Evolutionary conservation across 1,140 invertebrate genomes (phyloP), one percentile per base, ranked within the genome.

Genomic region (Lerema accius): DNA sequence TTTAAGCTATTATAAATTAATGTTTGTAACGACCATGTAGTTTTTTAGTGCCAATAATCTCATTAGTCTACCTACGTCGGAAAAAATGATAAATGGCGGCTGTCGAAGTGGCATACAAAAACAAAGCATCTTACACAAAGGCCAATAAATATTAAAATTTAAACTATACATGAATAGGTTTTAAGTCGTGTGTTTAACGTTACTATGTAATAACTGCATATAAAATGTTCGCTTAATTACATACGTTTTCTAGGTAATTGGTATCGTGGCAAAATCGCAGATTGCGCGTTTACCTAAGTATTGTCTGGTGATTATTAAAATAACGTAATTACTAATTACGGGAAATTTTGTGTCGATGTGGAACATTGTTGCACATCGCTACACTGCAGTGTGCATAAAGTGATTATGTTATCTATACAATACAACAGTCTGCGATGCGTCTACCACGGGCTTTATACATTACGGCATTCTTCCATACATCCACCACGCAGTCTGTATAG

Each of bases 271-370:
- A 56, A 59, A 66, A 70, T 70, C 46, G 50, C 43, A 56, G 49
- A 55, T 56, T 56, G 35, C 60, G 53, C 59, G 60, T 56, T 69
- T 39, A 32, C 28, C 28, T 32, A 58, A 66, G 63, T 70, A 70
- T 70, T 70, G 67, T 70, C 62, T 68, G 63, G 56, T 56, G 56
- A 63, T 71, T 63, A 60, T 66, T 61, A 61, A 51, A 53, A 53
- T 65, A 60, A 58, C 64, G 58, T 60, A 51, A 64, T 63, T 17
- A 46, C 45, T 71, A 71, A 71, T 71, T 67, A 62, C 69, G 65
- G 65, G 62, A 71, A 71, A 65, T 62, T 43, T 67, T 65, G 32
- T 43, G 50, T 19, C 58, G 40, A 66, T 32, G 17, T 61, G 37
- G 48, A 50, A 51, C 48, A 53, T 53, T 42, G 15, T 51, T 62